Percentiles rank a stretch among this genome's conserved stretches.
Evolutionary conservation across 1,140 invertebrate genomes (phyloP).

Genomic region (Diorhabda carinulata): DNA sequence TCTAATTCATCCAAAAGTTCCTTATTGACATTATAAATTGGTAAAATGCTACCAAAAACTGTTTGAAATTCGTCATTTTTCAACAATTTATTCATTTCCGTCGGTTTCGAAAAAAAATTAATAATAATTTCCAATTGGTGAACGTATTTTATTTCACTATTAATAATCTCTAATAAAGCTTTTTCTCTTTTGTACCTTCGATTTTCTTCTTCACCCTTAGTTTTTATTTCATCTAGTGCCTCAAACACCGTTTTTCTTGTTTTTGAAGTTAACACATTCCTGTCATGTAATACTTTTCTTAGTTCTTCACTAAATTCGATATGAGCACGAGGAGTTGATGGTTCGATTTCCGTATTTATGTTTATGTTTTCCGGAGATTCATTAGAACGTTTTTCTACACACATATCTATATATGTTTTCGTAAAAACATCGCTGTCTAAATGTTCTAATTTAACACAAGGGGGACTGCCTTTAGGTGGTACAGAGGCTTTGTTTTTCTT

Average conservation of each 20-base stretch:
- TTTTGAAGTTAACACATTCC: conserved; percentile 60
- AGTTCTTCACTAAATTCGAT: conserved; percentile 58
- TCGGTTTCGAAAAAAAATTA: conserved; percentile 66
- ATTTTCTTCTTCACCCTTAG: conserved; percentile 47
- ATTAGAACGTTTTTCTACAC: neutral
- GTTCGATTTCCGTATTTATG: conserved; percentile 17
- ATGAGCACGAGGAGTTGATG: conserved; percentile 48
- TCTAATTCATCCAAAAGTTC: conserved; percentile 63
- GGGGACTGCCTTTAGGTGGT: neutral
- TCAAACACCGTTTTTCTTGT: conserved; percentile 56
- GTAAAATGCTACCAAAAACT: conserved; percentile 68
- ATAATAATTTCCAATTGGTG: conserved; percentile 64
- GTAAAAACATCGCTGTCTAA: neutral
- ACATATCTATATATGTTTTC: neutral
- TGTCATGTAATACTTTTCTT: conserved; percentile 56
- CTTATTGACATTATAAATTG: conserved; percentile 68
- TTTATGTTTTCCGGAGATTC: neutral
- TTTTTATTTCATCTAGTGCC: conserved; percentile 51
- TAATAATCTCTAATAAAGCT: conserved; percentile 64
- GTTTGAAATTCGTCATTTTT: conserved; percentile 49
- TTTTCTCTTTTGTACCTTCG: conserved; percentile 51
- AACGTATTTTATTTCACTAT: conserved; percentile 68
- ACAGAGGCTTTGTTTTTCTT: neutral
- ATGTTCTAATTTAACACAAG: conserved; percentile 8
- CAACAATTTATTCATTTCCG: conserved; percentile 58